Percentiles rank a stretch among this genome's conserved stretches.
Evolutionary conservation across 2,797 vertebrate species (phyloP).

Genomic region (Rhinogobio ventralis): DNA sequence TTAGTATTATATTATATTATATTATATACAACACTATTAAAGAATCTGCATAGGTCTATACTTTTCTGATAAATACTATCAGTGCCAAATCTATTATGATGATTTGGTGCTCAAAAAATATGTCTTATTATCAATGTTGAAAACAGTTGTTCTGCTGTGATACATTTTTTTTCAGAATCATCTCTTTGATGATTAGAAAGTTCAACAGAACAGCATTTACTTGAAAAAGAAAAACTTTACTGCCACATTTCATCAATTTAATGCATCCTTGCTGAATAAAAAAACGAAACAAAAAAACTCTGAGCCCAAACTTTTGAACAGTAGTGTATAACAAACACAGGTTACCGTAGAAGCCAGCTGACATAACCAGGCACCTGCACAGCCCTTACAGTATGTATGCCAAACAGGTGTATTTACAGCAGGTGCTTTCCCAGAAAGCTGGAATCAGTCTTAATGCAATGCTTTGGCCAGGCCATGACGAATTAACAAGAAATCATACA

Average conservation of each 20-base stretch:
- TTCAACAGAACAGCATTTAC: neutral
- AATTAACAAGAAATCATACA: constrained; percentile 27
- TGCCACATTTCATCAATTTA: neutral
- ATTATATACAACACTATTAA: neutral
- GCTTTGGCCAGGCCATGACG: neutral
- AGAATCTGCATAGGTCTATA: neutral
- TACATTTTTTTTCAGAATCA: neutral
- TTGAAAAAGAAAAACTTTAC: neutral
- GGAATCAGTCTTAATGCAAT: constrained; percentile 74
- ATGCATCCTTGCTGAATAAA: neutral
- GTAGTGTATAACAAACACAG: neutral
- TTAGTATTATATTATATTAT: neutral
- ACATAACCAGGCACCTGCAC: neutral
- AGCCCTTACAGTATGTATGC: constrained; percentile 26
- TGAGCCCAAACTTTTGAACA: neutral
- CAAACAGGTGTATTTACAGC: constrained; percentile 45
- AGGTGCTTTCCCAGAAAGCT: constrained; percentile 69
- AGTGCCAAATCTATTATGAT: neutral
- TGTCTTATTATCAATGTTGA: neutral
- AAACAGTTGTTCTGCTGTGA: neutral
- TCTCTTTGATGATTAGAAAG: neutral
- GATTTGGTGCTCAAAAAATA: neutral
- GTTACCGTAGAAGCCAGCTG: neutral
- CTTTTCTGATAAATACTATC: neutral
- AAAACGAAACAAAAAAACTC: neutral